Percentiles rank a stretch among this genome's conserved stretches.
phyloP scores from a whole-genome alignment of 2,888 invertebrate genomes.

The Capitulum mitella region DNA sequence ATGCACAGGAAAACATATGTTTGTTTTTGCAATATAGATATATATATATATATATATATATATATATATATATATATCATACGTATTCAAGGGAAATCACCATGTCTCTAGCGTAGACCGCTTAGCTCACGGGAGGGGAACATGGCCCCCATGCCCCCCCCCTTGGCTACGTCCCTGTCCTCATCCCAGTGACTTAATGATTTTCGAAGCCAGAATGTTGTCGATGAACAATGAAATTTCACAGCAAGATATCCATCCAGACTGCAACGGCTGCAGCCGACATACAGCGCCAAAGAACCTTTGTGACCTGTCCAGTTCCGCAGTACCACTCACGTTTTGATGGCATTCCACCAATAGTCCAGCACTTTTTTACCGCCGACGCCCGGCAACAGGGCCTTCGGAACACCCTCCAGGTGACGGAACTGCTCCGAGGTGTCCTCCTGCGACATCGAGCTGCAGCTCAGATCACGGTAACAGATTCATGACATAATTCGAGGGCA shows the following conservation, averaged over 20 bases:
- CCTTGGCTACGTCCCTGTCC: not conserved
- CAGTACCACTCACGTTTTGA: constrained; percentile 34
- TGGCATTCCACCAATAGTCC: constrained; percentile 37
- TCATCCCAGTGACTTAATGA: not conserved
- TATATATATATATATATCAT: constrained; percentile 15
- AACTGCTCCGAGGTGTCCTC: constrained; percentile 32
- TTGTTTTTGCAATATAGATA: too few relatives aligned
- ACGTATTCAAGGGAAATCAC: too few relatives aligned
- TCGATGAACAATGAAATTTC: not conserved
- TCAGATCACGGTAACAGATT: not conserved
- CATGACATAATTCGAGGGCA: not conserved
- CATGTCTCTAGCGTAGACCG: too few relatives aligned
- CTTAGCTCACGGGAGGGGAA: too few relatives aligned
- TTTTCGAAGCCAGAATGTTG: not conserved
- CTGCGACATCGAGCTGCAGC: not conserved
- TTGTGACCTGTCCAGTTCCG: not conserved
- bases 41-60: not conserved
- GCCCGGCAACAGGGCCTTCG: constrained; percentile 36
- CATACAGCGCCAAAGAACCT: too few relatives aligned
- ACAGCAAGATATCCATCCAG: too few relatives aligned
- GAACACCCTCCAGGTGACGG: constrained; percentile 35
- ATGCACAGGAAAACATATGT: too few relatives aligned
- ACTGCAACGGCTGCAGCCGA: not conserved
- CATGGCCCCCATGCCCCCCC: too few relatives aligned
- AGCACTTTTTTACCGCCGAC: constrained; percentile 36